Evolutionary conservation across 2,113 vertebrate genomes (phyloP).

Genomic region (Rutilus rutilus): DNA sequence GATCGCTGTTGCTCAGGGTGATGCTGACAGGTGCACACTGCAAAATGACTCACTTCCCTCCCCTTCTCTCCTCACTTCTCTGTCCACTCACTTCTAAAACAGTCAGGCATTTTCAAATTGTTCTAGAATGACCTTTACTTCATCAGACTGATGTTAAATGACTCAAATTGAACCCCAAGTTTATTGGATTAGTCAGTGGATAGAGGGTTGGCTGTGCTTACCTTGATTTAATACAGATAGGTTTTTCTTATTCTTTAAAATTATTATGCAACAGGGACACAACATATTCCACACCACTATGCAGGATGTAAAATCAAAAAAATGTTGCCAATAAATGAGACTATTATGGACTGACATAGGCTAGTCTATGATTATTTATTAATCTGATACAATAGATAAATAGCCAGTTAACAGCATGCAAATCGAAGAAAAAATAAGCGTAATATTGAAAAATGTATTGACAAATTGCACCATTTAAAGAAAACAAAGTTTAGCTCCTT

Average conservation of each 20-base stretch:
- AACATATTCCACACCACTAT: background rate
- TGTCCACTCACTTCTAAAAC: background rate
- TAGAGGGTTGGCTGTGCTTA: background rate
- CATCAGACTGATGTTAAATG: background rate
- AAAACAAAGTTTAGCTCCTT: background rate
- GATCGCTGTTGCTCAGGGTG: constrained; percentile 4
- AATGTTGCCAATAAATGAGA: background rate
- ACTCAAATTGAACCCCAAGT: background rate
- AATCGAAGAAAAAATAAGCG: background rate
- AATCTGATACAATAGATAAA: background rate
- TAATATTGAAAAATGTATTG: background rate
- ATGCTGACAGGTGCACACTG: background rate
- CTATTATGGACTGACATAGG: background rate
- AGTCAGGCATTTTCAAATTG: background rate
- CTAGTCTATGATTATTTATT: too few relatives aligned
- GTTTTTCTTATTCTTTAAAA: background rate
- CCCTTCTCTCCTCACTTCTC: background rate
- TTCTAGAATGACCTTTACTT: constrained; percentile 15
- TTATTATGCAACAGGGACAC: background rate
- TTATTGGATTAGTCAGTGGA: constrained; percentile 19
- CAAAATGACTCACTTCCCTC: background rate
- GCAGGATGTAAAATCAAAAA: background rate
- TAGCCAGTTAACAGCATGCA: background rate
- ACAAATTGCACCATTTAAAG: background rate
- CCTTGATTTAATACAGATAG: background rate